Evolutionary conservation across 1,140 invertebrate genomes (phyloP).

Genomic region (Drosophila lini): DNA sequence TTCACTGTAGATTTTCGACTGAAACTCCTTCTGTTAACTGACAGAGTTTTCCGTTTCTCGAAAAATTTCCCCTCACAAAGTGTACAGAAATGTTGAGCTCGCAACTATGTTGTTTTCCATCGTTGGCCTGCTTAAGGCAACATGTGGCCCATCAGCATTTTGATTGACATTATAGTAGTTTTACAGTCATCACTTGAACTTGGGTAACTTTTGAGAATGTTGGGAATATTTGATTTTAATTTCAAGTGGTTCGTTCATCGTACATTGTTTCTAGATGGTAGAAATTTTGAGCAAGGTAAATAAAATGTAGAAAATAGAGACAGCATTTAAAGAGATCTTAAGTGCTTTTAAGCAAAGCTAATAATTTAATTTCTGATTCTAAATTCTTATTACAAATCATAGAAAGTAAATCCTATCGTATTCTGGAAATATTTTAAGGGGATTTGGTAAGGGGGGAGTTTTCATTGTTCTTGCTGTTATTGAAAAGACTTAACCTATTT

Average conservation of each 20-base stretch:
- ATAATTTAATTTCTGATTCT: neutral
- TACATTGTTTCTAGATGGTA: neutral
- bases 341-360: neutral
- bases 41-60: slow-evolving; percentile 4
- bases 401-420: neutral
- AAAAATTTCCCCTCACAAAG: slow-evolving; percentile 13
- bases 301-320: neutral
- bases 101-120: neutral
- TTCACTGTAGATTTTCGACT: neutral
- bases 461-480: slow-evolving; percentile 2
- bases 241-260: neutral
- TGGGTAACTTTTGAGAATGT: slow-evolving; percentile 13
- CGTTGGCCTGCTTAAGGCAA: slow-evolving; percentile 24
- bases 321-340: neutral
- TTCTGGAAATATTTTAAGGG: neutral
- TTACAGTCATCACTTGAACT: slow-evolving; percentile 41
- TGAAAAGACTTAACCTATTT: neutral
- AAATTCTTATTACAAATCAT: no score
- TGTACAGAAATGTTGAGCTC: slow-evolving; percentile 3
- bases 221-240: slow-evolving; percentile 40
- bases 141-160: slow-evolving; percentile 55
- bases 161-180: slow-evolving; percentile 45
- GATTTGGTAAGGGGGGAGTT: no score
- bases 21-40: slow-evolving; percentile 16
- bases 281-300: neutral